Evolutionary conservation across 2,113 vertebrate species (phyloP), one percentile per base, ranked within the genome.

Genomic region (Pedionomus torquatus): DNA sequence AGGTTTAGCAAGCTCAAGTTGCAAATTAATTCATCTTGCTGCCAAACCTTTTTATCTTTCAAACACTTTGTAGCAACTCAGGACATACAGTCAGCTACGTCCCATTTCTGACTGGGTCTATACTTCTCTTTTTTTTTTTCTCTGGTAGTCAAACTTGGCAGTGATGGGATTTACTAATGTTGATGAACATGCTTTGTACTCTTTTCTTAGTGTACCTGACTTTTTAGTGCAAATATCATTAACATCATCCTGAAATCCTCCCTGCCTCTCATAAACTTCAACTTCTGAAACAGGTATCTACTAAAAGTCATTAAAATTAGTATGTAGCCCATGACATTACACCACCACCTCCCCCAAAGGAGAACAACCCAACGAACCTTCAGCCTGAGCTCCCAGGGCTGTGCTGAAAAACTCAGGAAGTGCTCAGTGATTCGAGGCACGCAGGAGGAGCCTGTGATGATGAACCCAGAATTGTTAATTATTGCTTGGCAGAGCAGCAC

Each of bases 351-450:
- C 3, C 17, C 9, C 16, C 33, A 7, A 2, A 52, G 44, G 7
- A 28, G 37, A 83, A 9, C 11, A 83, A 64, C 17, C 26, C 68
- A 11, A 2, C 3, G 24, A 14, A 30, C 60, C 41, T 66, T 41
- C 58, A 58, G 54, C 28, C 8, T 12, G n/a, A 90, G 30, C 44
- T 76, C 25, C 70, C 37, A 11, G 51, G 49, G 70, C 43, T 0
- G 4, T 18, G 69, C 31, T 28, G 58, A 49, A 21, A 20, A 7
- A 1, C 5, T 33, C 1, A 6, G 66, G 82, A 23, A 39, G 20
- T 0, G 0, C 41, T 57, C 1, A 0, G 41, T 5, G 49, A 64
- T 21, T 39, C n/a, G 14, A 31, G 77, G 39, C 66, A 76, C 4
- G 13, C 41, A 77, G 49, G 43, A 77, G 49, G 43, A 79, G 26